Evolutionary conservation across 1,140 invertebrate species (phyloP), one percentile per base, ranked within the genome.

Genomic region (Kradibia gibbosae): DNA sequence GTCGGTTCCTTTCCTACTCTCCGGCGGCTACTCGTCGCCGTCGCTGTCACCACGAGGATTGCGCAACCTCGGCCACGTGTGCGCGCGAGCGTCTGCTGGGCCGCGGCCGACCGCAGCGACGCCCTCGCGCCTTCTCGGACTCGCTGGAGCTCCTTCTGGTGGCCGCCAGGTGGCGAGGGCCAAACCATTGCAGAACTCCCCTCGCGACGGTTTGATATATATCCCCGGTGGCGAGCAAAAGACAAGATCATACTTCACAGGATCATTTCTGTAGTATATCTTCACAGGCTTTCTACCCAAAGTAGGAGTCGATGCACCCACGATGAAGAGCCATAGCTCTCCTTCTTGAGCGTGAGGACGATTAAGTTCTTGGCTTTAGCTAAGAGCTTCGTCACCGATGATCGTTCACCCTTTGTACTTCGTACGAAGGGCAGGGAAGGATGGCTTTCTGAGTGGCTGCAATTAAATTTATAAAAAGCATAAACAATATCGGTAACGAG

Each of bases 261-360:
- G 91, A 92, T 92, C 91, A 91, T 90, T 92, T 92, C 91, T 92
- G 91, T 91, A 92, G 92, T 91, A 89, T 85, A 88, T 90, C 88
- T 91, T 88, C 86, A 83, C 84, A 87, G 83, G 86, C 86, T 89
- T 87, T 89, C 84, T 87, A 85, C 84, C 85, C 85, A 86, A 88
- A 78, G 82, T 77, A 84, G 85, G 89, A 91, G 88, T 89, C 78
- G 83, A 87, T 88, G 84, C 86, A 92, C 82, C 91, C 91, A 92
- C 86, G 91, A 92, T 90, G 91, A 92, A 17, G 91, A 92, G 90
- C 3, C 3, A 50, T 82, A 89, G 88, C 84, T 78, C 85, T 87
- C 78, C 84, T 89, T 85, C 85, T 83, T 92, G 91, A 92, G 91
- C 91, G 91, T 92, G 91, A 92, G 91, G 83, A 87, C 74, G 89